Evolutionary conservation across 2,113 vertebrate genomes (phyloP).

Genomic region (Uria aalge): DNA sequence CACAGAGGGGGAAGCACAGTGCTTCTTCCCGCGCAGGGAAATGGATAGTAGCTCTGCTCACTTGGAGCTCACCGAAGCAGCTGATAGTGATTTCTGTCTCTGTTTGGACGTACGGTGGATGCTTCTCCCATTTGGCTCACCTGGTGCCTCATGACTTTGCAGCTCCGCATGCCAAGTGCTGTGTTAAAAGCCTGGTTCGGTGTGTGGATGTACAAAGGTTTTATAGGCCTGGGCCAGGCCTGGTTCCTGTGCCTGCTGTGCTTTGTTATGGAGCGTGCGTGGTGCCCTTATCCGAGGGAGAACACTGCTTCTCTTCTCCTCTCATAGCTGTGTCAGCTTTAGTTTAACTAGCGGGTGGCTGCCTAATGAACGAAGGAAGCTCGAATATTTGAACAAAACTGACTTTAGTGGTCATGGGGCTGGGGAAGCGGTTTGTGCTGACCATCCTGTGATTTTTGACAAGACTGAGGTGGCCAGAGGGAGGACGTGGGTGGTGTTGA

Average conservation of each 20-base stretch:
- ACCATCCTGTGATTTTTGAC: not conserved
- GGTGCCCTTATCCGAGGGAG: not conserved
- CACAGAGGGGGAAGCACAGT: not conserved
- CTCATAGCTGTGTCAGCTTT: not conserved
- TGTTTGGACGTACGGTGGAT: not conserved
- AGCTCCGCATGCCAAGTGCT: not conserved
- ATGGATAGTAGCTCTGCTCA: not conserved
- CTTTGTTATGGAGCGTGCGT: accelerated
- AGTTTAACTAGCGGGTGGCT: not conserved
- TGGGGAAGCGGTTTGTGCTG: not conserved
- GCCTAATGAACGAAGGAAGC: not conserved
- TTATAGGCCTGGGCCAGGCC: not conserved
- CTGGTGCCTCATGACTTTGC: not conserved
- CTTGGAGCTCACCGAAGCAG: not conserved
- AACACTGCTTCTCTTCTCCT: not conserved
- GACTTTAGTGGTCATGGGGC: not conserved
- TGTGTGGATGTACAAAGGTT: not conserved
- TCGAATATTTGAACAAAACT: not conserved
- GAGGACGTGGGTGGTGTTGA: not conserved
- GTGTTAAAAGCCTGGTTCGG: not conserved
- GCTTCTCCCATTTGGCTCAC: not conserved
- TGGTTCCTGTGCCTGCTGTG: not conserved
- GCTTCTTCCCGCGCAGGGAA: not conserved
- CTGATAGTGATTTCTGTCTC: not conserved
- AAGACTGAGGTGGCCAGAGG: not conserved